These are phyloP conservation scores for Geotrypetes seraphini DNA, from an alignment of 2,797 vertebrate species.

Conservation along the genomic window DNA sequence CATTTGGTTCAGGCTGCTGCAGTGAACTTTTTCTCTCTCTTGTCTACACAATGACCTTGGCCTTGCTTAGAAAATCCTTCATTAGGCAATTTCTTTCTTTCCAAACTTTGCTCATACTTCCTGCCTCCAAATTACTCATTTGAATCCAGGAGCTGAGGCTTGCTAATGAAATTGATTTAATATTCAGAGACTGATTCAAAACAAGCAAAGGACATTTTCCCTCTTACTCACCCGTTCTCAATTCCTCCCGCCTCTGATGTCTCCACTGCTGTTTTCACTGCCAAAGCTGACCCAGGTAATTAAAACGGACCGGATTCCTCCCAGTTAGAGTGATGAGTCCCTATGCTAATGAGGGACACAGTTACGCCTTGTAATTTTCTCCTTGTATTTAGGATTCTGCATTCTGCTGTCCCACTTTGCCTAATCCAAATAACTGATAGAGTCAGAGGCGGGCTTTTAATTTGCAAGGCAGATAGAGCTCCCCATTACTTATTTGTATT, in stretches of 20 bases:
- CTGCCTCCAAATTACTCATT: not conserved
- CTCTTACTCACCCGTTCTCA: no score
- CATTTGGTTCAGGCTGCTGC: no score
- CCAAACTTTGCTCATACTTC: not conserved
- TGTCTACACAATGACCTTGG: not conserved
- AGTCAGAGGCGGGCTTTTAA: not conserved
- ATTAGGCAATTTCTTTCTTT: not conserved
- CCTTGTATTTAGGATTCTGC: not conserved
- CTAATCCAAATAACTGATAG: not conserved
- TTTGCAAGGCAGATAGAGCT: not conserved
- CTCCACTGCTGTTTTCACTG: not conserved
- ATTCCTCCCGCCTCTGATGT: not conserved
- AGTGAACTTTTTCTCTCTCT: no score
- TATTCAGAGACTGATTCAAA: not conserved
- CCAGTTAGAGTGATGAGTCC: not conserved
- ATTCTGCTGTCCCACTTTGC: not conserved
- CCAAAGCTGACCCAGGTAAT: not conserved
- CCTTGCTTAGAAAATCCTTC: not conserved
- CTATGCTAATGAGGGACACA: not conserved
- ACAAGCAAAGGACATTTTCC: not conserved
- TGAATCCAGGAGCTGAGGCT: no score
- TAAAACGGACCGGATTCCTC: not conserved
- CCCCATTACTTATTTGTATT: conserved; percentile 1
- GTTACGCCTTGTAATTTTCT: not conserved
- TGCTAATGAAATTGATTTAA: not conserved